A percentile compares a stretch with the other conserved stretches of the same genome.
phyloP scores from a whole-genome alignment of 2,888 invertebrate genomes.

The Octodonta nipae region DNA sequence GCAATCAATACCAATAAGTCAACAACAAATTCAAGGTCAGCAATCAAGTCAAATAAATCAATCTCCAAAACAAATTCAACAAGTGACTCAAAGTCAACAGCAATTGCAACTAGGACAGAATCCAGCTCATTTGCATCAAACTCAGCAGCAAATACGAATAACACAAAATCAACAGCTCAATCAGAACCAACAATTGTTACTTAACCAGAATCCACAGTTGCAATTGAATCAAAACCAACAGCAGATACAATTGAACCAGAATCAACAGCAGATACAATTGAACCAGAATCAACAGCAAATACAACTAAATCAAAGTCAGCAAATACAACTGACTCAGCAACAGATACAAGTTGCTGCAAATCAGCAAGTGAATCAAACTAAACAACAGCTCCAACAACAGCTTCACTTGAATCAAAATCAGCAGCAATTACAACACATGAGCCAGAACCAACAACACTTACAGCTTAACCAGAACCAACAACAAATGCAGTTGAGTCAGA shows the following conservation, averaged over 20 bases:
- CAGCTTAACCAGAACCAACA: constrained; percentile 18
- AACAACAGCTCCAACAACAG: constrained; percentile 20
- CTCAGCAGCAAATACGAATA: too few species aligned
- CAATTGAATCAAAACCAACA: too few species aligned
- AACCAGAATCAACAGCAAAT: constrained; percentile 14
- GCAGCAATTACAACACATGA: constrained; percentile 17
- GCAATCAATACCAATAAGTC: too few species aligned
- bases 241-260: too few species aligned
- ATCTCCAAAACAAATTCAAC: too few species aligned
- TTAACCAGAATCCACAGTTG: constrained; percentile 5
- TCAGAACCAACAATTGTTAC: too few species aligned
- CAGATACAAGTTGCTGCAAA: constrained; percentile 18
- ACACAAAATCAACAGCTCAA: constrained; percentile 12
- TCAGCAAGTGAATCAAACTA: constrained; percentile 9
- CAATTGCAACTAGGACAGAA: too few species aligned
- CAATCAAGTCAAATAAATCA: too few species aligned
- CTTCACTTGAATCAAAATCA: constrained; percentile 18
- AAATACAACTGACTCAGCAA: constrained; percentile 14
- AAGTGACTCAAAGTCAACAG: too few species aligned
- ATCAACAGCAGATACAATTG: too few species aligned
- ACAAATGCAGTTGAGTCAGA: constrained; percentile 36
- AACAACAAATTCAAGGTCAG: too few species aligned
- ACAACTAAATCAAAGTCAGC: constrained; percentile 11
- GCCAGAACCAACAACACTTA: constrained; percentile 10
- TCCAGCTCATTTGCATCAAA: too few species aligned